Base-by-base conservation (phyloP, 2,113 vertebrate species). In the Lepus timidus region DNA sequence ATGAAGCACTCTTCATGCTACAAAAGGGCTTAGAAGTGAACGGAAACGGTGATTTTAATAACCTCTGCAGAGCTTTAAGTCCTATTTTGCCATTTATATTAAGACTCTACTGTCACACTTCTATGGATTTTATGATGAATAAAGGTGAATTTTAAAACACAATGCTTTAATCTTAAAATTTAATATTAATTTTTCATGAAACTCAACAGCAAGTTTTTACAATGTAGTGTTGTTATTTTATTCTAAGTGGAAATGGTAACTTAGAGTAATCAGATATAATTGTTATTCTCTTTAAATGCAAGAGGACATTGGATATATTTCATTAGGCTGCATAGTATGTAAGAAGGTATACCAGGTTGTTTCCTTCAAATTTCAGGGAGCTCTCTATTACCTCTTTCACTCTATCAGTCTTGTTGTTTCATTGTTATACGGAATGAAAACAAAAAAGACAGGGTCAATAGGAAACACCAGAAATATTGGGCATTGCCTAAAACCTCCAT, bases 1-100 rank as follows among this genome's bases (percentile, higher is more conserved):
- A 87, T 62, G 71, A 92, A 86, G 68, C 33, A 93, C 80, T 76
- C 19, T 5, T 91, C 68, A 70, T 64, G 19, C 36, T 74, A 51
- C 12, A 33, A 68, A 2, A 85, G 11, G 51, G 22, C 20, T 23
- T 58, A 83, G 75, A 91, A 83, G 14, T 20, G 81, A 84, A 12
- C 11, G n/a, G 20, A 86, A 71, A 68, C 4, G 20, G 39, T 88
- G 17, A 87, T 89, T 89, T 64, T 79, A 75, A 71, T 88, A 6
- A 71, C 71, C 22, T 90, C 82, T 73, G 13, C 58, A 71, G 67
- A 88, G 16, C 14, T 75, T 8, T 49, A 89, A 71, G 36, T 89
- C 19, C 67, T 70, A 58, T 31, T 95, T 90, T 88, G 6, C 3
- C 78, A 91, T 91, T 52, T 8, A 82, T 29, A 23, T 78, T 70